A percentile compares a stretch with the other conserved stretches of the same genome.
phyloP scores from a whole-genome alignment of 2,888 invertebrate species.

The Campoletis raptor region DNA sequence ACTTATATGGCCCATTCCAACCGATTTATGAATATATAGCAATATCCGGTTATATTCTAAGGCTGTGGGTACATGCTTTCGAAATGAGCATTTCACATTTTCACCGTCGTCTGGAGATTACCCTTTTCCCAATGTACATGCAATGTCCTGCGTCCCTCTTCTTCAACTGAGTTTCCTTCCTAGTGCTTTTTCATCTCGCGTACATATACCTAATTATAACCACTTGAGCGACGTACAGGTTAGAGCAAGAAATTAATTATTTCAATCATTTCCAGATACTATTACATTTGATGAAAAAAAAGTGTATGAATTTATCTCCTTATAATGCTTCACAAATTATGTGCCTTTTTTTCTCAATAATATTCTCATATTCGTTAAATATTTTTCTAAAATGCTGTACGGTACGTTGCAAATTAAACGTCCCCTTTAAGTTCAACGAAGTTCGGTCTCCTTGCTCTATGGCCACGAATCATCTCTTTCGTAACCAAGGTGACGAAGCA shows the following conservation, averaged over 20 bases:
- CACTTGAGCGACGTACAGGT: not conserved
- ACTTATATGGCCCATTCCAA: conserved; percentile 4
- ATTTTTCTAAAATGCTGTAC: not conserved
- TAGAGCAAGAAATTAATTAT: not conserved
- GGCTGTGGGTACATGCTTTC: not conserved
- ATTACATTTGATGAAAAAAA: not conserved
- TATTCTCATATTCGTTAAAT: not conserved
- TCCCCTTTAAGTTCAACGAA: not conserved
- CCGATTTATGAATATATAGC: not conserved
- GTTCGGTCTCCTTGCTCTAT: not conserved
- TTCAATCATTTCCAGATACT: not conserved
- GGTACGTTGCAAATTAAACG: not conserved
- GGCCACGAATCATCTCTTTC: not conserved
- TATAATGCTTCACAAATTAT: not conserved
- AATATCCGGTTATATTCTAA: not conserved
- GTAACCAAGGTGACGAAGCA: conserved; percentile 7
- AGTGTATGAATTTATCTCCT: not conserved
- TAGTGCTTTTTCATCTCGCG: conserved; percentile 6
- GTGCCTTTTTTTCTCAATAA: not conserved
- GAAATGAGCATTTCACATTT: conserved; percentile 41
- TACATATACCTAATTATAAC: conserved; percentile 7
- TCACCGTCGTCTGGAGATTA: conserved; percentile 38
- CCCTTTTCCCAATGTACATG: conserved; percentile 31
- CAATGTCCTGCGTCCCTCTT: conserved; percentile 42
- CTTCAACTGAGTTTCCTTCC: not conserved